A percentile compares a stretch with the other conserved stretches of the same genome.
These are phyloP conservation scores for Dunckerocampus dactyliophorus DNA, from an alignment of 2,113 vertebrate genomes.

Conservation along the genomic window DNA sequence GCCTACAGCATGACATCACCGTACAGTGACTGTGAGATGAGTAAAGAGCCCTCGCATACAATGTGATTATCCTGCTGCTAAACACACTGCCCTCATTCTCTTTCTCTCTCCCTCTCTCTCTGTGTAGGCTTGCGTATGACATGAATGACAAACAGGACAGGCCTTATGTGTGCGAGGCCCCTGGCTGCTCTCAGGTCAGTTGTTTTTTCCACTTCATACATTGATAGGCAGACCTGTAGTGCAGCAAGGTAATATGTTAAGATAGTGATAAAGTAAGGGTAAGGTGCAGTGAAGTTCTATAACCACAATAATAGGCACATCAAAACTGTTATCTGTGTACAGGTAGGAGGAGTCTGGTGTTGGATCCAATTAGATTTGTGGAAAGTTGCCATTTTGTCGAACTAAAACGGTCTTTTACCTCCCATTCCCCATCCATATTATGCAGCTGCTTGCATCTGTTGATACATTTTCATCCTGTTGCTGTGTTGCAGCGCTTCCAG, in stretches of 20 bases:
- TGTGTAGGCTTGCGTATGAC: conserved; percentile 84
- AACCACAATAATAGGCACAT: too few species aligned
- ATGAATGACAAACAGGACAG: conserved; percentile 98
- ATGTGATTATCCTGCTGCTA: conserved; percentile 6
- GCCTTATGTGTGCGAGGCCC: conserved; percentile 91
- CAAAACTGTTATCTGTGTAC: too few species aligned
- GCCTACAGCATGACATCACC: conserved; percentile 11
- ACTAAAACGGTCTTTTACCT: too few species aligned
- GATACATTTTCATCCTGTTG: conserved; percentile 59
- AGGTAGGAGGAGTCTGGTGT: too few species aligned
- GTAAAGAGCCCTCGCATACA: not conserved
- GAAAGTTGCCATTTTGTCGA: not conserved
- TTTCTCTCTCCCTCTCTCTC: conserved; percentile 14
- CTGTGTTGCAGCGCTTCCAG: conserved; percentile 85
- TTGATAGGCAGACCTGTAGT: too few species aligned
- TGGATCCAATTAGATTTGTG: too few species aligned
- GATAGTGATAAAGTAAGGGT: too few species aligned
- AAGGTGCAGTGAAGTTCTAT: too few species aligned
- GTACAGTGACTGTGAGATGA: not conserved
- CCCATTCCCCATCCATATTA: not conserved
- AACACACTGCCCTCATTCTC: conserved; percentile 27
- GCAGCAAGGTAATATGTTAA: not conserved
- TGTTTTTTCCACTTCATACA: not conserved
- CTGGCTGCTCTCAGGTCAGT: conserved; percentile 97
- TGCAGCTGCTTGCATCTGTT: conserved; percentile 31